phyloP scores from a whole-genome alignment of 2,797 vertebrate species.

The Falco berigora region DNA sequence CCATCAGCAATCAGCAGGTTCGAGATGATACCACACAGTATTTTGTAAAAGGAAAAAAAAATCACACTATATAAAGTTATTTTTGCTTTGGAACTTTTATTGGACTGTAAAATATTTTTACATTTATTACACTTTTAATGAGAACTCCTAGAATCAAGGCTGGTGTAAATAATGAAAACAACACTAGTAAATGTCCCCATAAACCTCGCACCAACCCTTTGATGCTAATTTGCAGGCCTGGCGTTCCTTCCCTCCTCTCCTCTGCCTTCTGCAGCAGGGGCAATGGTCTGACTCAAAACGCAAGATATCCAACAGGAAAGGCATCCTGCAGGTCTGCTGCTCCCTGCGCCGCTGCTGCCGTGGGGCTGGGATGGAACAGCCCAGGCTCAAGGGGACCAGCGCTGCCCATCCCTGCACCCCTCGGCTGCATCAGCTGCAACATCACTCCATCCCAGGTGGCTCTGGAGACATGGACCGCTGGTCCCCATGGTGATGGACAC shows the following conservation, averaged over 20 bases:
- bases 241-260: slow-evolving; percentile 50
- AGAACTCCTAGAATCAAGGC: slow-evolving; percentile 80
- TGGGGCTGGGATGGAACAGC: not conserved
- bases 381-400: accelerated
- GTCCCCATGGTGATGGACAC: accelerated
- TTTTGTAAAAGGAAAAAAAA: slow-evolving; percentile 58
- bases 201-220: slow-evolving; percentile 80
- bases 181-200: slow-evolving; percentile 78
- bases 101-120: slow-evolving; percentile 82
- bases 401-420: not conserved
- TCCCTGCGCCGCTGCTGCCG: not conserved
- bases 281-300: not conserved
- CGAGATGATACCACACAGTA: slow-evolving; percentile 69
- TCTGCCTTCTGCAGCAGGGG: slow-evolving; percentile 9
- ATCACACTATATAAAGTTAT: slow-evolving; percentile 76
- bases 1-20: slow-evolving; percentile 60
- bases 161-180: slow-evolving; percentile 82
- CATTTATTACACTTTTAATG: slow-evolving; percentile 81
- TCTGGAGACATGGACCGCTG: accelerated
- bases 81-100: slow-evolving; percentile 79
- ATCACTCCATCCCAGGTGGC: not conserved
- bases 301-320: slow-evolving; percentile 13
- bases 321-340: not conserved
- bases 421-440: accelerated
- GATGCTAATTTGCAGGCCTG: slow-evolving; percentile 75